Conservation (phyloP, 2,113 vertebrate genomes). For the Corythornis vintsioides region DNA sequence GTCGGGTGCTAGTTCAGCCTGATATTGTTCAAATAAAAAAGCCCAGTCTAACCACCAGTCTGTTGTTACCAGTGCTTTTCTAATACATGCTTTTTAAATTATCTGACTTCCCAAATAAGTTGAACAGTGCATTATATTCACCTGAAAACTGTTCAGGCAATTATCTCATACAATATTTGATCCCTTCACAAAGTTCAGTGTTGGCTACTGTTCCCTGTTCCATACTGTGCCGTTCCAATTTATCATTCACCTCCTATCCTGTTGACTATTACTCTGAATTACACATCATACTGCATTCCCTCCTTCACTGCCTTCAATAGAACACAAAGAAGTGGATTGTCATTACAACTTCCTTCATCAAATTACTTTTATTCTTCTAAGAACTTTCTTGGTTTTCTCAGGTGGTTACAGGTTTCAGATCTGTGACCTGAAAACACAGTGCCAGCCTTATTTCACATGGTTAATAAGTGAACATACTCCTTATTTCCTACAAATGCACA, state of each 20-base stretch:
- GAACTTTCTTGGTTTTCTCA: background rate
- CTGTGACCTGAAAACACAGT: background rate
- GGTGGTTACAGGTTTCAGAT: background rate
- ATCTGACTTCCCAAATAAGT: conserved; percentile 1
- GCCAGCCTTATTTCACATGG: background rate
- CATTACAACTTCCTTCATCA: background rate
- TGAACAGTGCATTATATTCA: background rate
- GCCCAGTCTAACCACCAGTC: background rate
- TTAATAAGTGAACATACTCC: background rate
- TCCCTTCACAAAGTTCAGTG: background rate
- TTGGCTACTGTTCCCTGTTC: background rate
- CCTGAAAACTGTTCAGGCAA: conserved; percentile 1
- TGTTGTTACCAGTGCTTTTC: background rate
- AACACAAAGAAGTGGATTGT: background rate
- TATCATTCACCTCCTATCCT: background rate
- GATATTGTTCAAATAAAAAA: background rate
- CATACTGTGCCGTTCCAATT: background rate
- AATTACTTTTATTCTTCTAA: background rate
- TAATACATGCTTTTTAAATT: background rate
- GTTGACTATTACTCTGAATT: background rate
- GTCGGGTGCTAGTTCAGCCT: conserved; percentile 14
- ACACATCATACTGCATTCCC: background rate
- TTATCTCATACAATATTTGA: background rate
- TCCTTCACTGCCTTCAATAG: background rate
- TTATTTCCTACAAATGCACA: background rate